Conservation (phyloP, 2,113 vertebrate genomes). For the Nycticryphes semicollaris region DNA sequence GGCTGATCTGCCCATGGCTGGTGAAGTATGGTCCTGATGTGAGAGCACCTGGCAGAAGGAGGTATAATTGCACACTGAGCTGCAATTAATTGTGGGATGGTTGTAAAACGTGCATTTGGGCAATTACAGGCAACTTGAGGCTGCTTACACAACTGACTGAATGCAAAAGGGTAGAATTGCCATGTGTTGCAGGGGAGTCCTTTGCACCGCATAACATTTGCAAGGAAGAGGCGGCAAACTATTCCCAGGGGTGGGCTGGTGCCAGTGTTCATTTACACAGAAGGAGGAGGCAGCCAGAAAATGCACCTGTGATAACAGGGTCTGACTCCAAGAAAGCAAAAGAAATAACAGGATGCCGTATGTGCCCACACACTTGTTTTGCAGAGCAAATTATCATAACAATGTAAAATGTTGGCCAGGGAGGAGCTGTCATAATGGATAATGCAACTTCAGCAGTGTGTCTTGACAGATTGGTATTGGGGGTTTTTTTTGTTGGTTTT, state of each 20-base stretch:
- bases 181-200: neutral
- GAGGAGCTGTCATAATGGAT: neutral
- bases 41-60: constrained; percentile 20
- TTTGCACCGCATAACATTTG: neutral
- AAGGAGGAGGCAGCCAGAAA: neutral
- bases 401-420: neutral
- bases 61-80: constrained; percentile 20
- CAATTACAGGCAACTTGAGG: neutral
- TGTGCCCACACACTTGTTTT: neutral
- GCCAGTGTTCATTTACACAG: neutral
- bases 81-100: constrained; percentile 17
- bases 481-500: neutral
- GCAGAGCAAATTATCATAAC: neutral
- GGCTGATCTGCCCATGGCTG: neutral
- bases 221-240: neutral
- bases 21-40: neutral
- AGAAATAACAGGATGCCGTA: neutral
- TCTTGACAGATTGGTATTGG: neutral
- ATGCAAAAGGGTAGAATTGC: neutral
- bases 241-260: neutral
- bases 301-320: constrained; percentile 4
- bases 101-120: constrained; percentile 3
- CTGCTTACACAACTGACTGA: neutral
- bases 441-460: neutral
- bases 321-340: neutral